Evolutionary conservation across 2,113 vertebrate species (phyloP), one percentile per base, ranked within the genome.

Genomic region (Bambusicola thoracicus): DNA sequence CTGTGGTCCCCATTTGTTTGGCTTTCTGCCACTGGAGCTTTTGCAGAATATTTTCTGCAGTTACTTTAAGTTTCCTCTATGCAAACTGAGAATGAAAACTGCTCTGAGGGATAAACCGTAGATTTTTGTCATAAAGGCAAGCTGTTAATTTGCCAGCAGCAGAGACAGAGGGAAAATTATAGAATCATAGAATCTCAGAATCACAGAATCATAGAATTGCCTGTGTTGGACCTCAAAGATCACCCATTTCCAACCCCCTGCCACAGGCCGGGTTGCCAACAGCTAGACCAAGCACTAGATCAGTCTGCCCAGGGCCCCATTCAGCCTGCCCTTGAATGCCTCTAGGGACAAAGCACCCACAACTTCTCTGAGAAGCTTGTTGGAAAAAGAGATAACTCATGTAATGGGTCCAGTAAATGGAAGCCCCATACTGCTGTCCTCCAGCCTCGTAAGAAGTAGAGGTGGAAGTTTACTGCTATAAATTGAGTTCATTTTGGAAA

Each of bases 11-110:
- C 63, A 81, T 85, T 91, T 82, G 43, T 85, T 69, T 78, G 66
- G 30, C 66, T 73, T 75, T 74, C 81, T 85, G 62, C 40, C 88
- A n/a, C 84, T 91, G 88, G 81, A 93, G 73, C 14, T 0, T 49
- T 91, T 81, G 88, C 91, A 85, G 88, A 74, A 89, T 66, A 79
- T 93, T 88, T 93, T 91, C 72, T 88, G 70, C 85, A 91, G 91
- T 95, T 90, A 65, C 80, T 88, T 95, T 21, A 81, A 88, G 48
- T 78, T 74, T 85, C 72, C 72, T 36, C 61, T 6, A 76, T 16
- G 5, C 72, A 81, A 76, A 89, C 21, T 75, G 80, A 88, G 91
- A 93, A 72, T 88, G 49, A 82, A 85, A 63, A 70, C 81, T 43
- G 75, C 66, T 88, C 67, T 1, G 2, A 56, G 72, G 85, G 91